Percentiles rank a stretch among this genome's conserved stretches.
These are phyloP conservation scores for Plumapathes pennacea DNA, from an alignment of 92 coral and sea anemone genomes.

Conservation along the genomic window DNA sequence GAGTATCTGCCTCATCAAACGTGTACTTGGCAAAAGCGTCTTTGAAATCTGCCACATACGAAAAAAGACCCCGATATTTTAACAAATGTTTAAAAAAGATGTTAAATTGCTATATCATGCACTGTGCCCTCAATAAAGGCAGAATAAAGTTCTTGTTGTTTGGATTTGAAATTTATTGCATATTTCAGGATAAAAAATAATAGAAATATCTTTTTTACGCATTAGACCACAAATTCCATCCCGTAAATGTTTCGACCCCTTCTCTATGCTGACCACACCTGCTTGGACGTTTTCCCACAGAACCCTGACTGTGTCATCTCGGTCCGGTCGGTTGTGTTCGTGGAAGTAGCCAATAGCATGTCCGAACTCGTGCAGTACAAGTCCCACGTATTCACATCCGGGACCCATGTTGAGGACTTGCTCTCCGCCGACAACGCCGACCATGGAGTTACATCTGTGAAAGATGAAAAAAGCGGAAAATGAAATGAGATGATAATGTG, in stretches of 20 bases:
- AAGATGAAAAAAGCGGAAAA: not conserved
- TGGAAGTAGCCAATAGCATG: constrained; percentile 86
- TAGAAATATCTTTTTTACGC: no score
- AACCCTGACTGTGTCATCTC: constrained; percentile 59
- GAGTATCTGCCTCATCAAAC: constrained; percentile 62
- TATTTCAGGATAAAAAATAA: no score
- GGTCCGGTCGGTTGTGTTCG: constrained; percentile 88
- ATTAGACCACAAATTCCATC: no score
- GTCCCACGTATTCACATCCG: constrained; percentile 79
- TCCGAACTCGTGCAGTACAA: constrained; percentile 82
- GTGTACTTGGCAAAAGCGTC: constrained; percentile 71
- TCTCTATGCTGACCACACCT: constrained; percentile 45
- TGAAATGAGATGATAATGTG: not conserved
- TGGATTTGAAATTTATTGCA: no score
- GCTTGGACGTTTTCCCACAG: constrained; percentile 74
- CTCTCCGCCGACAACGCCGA: constrained; percentile 75
- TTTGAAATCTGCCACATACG: constrained; percentile 45
- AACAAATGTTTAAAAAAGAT: no score
- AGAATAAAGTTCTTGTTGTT: no score
- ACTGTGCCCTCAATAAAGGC: no score
- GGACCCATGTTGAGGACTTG: constrained; percentile 77
- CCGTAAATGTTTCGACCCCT: no score
- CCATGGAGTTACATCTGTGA: constrained; percentile 77
- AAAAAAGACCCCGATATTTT: not conserved
- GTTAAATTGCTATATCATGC: no score